Conservation (phyloP, 1,140 invertebrate genomes). For the Protaetia brevitarsis region DNA sequence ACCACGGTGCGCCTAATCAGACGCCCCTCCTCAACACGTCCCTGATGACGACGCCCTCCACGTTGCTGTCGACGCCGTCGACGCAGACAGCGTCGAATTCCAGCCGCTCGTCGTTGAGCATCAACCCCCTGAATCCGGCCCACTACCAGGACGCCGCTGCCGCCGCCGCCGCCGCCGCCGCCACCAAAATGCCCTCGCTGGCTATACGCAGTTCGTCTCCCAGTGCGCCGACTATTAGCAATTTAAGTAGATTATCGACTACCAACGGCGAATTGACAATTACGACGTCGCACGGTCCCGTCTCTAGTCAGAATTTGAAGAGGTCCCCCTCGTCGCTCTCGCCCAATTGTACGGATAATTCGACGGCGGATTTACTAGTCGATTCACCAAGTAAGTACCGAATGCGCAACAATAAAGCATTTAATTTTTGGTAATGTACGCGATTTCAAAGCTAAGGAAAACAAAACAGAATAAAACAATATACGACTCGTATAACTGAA, state of each 20-base stretch:
- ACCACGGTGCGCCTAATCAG: slow-evolving; percentile 44
- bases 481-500: slow-evolving; percentile 16
- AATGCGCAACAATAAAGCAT: neutral
- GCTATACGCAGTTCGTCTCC: slow-evolving; percentile 21
- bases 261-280: slow-evolving; percentile 77
- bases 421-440: neutral
- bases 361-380: slow-evolving; percentile 65
- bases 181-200: slow-evolving; percentile 31
- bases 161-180: too few relatives aligned
- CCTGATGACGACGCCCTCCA: slow-evolving; percentile 42
- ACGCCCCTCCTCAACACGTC: slow-evolving; percentile 49
- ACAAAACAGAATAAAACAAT: neutral
- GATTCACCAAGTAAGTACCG: slow-evolving; percentile 75
- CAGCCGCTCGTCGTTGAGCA: slow-evolving; percentile 11
- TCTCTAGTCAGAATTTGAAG: slow-evolving; percentile 48
- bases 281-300: slow-evolving; percentile 65
- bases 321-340: slow-evolving; percentile 55
- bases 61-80: slow-evolving; percentile 50
- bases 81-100: slow-evolving; percentile 38
- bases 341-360: slow-evolving; percentile 59
- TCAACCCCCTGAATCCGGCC: slow-evolving; percentile 27
- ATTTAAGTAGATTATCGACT: slow-evolving; percentile 63
- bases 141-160: slow-evolving; percentile 41
- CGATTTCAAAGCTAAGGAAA: too few relatives aligned
- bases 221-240: neutral